Conservation (phyloP, 2,113 vertebrate genomes). For the Spheniscus mendiculus region DNA sequence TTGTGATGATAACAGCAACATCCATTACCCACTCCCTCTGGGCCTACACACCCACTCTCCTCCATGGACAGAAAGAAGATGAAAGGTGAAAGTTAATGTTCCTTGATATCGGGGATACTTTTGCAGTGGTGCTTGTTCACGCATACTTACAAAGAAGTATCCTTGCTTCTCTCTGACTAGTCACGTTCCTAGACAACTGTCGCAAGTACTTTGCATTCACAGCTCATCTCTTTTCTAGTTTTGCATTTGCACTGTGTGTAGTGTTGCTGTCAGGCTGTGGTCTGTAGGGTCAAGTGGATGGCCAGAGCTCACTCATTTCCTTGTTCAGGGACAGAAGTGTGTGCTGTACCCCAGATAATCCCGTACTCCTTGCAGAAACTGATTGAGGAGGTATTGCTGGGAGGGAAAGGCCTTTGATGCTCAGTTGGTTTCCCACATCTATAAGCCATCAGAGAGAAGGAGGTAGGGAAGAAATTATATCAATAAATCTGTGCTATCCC, state of each 20-base stretch:
- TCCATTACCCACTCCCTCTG: background rate
- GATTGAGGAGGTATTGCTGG: background rate
- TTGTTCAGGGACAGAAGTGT: background rate
- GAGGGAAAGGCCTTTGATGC: background rate
- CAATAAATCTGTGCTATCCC: background rate
- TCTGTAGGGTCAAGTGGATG: background rate
- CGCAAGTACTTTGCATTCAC: background rate
- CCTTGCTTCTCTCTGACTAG: background rate
- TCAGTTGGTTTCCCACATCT: background rate
- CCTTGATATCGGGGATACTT: background rate
- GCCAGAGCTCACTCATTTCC: background rate
- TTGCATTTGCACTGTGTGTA: rapidly evolving
- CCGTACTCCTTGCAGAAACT: background rate
- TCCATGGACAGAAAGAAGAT: background rate
- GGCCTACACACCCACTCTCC: background rate
- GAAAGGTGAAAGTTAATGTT: background rate
- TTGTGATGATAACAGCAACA: background rate
- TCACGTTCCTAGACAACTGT: background rate
- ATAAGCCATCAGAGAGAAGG: background rate
- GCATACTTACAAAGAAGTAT: background rate
- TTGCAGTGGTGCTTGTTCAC: background rate
- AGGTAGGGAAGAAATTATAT: background rate
- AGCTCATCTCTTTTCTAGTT: background rate
- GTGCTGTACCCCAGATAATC: background rate
- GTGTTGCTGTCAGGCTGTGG: background rate